Conservation (phyloP, 2,113 vertebrate genomes). For the Lichenostomus cassidix region DNA sequence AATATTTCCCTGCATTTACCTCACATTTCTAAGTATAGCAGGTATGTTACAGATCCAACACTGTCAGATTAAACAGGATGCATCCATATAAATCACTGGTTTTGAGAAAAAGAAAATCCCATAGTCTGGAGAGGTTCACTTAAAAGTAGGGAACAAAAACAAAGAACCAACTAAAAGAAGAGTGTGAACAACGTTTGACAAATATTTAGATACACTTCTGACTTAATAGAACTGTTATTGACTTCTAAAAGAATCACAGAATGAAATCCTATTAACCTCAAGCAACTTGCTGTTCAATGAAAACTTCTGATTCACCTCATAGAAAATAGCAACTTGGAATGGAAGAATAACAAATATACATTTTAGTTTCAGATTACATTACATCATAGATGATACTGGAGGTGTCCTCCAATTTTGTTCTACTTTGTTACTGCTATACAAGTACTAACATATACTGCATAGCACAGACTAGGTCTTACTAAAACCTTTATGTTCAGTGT, state of each 20-base stretch:
- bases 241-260: neutral
- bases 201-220: neutral
- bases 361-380: neutral
- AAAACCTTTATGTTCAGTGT: neutral
- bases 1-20: neutral
- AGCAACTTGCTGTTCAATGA: neutral
- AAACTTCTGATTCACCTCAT: neutral
- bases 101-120: neutral
- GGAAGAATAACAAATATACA: neutral
- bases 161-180: neutral
- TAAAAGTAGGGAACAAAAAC: neutral
- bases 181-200: neutral
- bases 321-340: neutral
- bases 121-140: neutral
- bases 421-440: neutral
- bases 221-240: neutral
- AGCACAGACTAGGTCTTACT: rapidly evolving
- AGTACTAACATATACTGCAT: neutral
- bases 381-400: rapidly evolving
- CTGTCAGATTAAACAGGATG: neutral
- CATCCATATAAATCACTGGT: neutral
- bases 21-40: neutral
- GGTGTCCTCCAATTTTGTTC: neutral
- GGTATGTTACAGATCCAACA: neutral
- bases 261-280: neutral